These are phyloP conservation scores for Macrophya alboannulata DNA, from an alignment of 2,888 invertebrate species.

Conservation along the genomic window DNA sequence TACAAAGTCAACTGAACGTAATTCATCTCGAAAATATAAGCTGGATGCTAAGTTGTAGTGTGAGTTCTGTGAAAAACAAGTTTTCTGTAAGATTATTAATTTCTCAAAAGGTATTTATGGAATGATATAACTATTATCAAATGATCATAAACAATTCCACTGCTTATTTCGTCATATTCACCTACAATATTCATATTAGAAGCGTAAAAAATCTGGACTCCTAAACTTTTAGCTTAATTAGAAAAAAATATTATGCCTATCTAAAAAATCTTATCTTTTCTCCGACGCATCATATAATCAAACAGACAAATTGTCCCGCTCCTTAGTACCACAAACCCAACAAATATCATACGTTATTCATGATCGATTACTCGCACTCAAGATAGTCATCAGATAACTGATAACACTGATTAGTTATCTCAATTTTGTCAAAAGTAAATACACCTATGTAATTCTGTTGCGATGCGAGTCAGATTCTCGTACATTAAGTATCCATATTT, in stretches of 20 bases:
- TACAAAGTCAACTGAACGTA: slow-evolving; percentile 89
- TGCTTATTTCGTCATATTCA: neutral
- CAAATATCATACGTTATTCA: neutral
- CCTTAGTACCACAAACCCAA: neutral
- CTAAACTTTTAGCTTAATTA: neutral
- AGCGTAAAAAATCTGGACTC: neutral
- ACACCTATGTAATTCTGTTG: neutral
- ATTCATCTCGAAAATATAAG: slow-evolving; percentile 87
- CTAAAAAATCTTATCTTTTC: slow-evolving; percentile 15
- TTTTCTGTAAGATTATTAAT: neutral
- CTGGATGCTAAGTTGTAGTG: slow-evolving; percentile 67
- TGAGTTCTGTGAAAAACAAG: slow-evolving; percentile 62
- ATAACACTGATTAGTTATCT: slow-evolving; percentile 18
- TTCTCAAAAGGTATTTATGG: neutral
- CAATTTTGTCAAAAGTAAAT: neutral
- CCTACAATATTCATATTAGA: slow-evolving; percentile 19
- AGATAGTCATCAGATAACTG: neutral
- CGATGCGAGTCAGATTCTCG: neutral
- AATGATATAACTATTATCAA: neutral
- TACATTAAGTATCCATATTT: neutral
- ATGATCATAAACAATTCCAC: neutral
- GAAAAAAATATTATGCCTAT: neutral
- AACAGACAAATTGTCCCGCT: neutral
- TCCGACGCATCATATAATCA: neutral
- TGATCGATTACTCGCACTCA: neutral